These are phyloP conservation scores for Paedocypris micromegethes DNA, from an alignment of 2,797 vertebrate species.

Conservation along the genomic window DNA sequence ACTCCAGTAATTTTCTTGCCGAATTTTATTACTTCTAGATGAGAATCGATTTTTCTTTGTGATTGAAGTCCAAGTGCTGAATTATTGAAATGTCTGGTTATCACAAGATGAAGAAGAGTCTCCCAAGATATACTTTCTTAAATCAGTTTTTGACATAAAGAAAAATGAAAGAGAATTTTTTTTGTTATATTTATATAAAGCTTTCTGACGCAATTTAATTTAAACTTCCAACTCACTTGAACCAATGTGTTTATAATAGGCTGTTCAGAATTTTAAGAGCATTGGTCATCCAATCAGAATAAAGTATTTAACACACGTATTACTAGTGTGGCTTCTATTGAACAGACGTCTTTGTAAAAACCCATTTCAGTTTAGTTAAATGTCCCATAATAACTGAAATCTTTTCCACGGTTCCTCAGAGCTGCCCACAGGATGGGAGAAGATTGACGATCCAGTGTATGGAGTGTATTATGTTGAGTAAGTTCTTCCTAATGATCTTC, in stretches of 20 bases:
- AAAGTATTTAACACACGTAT: not conserved
- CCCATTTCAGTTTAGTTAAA: no score
- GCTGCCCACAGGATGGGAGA: conserved; percentile 97
- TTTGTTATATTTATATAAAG: not conserved
- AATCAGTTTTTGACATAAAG: not conserved
- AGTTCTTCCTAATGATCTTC: conserved; percentile 61
- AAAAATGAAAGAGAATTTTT: not conserved
- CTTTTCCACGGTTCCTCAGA: conserved; percentile 66
- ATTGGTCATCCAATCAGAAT: not conserved
- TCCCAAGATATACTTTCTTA: not conserved
- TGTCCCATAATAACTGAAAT: not conserved
- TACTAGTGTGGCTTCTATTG: no score
- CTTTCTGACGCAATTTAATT: not conserved
- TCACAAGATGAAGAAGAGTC: not conserved
- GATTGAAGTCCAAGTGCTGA: not conserved
- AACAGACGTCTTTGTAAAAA: no score
- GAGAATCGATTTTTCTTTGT: not conserved
- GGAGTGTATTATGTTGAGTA: conserved; percentile 99
- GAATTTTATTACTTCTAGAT: not conserved
- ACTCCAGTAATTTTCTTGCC: not conserved
- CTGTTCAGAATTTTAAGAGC: not conserved
- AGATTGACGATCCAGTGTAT: conserved; percentile 97
- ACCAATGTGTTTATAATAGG: not conserved
- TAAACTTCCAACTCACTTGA: not conserved
- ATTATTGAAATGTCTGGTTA: not conserved